These are phyloP conservation scores for Bubo scandiacus DNA, from an alignment of 2,113 vertebrate genomes.

Conservation along the genomic window DNA sequence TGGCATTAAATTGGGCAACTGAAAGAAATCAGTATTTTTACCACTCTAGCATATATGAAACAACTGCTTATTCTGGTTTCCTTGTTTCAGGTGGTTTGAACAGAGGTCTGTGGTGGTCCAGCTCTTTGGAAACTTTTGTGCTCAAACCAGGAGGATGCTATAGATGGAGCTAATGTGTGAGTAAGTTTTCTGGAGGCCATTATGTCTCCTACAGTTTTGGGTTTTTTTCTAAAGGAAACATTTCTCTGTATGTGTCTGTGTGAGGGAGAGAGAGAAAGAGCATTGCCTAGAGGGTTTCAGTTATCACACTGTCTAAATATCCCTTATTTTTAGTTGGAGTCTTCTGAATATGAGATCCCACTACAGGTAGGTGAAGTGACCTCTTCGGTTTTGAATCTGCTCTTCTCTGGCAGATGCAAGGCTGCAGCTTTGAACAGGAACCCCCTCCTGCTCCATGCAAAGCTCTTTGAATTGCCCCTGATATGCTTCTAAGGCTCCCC, in stretches of 20 bases:
- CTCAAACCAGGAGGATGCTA: background rate
- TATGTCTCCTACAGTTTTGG: background rate
- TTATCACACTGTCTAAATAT: constrained; percentile 7
- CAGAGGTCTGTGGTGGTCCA: background rate
- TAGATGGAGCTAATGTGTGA: background rate
- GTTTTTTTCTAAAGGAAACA: background rate
- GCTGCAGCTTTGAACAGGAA: constrained; percentile 56
- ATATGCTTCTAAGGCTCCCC: constrained; percentile 49
- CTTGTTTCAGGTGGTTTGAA: background rate
- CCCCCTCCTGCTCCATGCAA: constrained; percentile 57
- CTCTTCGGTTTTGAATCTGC: constrained; percentile 57
- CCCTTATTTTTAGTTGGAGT: constrained; percentile 63
- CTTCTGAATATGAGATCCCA: constrained; percentile 54
- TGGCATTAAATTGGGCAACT: background rate
- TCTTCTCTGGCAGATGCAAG: constrained; percentile 32
- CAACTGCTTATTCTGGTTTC: background rate
- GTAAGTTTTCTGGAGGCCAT: constrained; percentile 33
- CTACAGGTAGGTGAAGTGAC: constrained; percentile 58
- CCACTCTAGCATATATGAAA: background rate
- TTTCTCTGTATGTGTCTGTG: background rate
- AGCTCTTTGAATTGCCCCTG: constrained; percentile 68
- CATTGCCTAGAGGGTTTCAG: constrained; percentile 11
- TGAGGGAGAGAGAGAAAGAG: constrained; percentile 12
- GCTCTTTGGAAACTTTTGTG: background rate
- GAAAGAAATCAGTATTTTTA: background rate